Evolutionary conservation across 1,140 invertebrate species (phyloP), one percentile per base, ranked within the genome.

Genomic region (Drosophila ironensis): DNA sequence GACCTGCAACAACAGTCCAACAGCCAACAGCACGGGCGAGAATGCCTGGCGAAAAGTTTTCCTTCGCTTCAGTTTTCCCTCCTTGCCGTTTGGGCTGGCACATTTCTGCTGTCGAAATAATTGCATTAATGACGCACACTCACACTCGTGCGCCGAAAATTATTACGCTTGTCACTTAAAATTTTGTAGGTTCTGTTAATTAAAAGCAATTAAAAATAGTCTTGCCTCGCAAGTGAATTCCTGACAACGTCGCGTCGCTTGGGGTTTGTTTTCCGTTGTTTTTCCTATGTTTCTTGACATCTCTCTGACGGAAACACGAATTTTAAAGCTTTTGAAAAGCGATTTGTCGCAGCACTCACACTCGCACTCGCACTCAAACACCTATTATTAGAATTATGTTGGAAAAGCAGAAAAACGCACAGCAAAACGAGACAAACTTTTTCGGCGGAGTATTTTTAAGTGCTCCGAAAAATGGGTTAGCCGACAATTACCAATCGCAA

Each of bases 121-220:
- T 81, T 81, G 76, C 76, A 75, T 72, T 81, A 81, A 81, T 81
- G 59, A 72, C 76, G 71, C 61, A 59, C 63, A 44, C 30, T 6
- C 28, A 24, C n/a, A 57, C 41, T 35, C 41, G 40, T 9, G 9
- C 37, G 50, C 17, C 27, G 2, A 48, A 52, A 82, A 72, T 72
- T 69, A 82, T 82, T 82, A 82, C 77, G 78, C 78, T 54, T 84
- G 78, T 86, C 80, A 86, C 67, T 73, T 72, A 64, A 42, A 46
- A 75, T 80, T 72, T 53, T 69, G 71, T 61, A 80, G 80, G 57
- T 72, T 75, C 61, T 57, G 71, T 72, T 84, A 84, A 84, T 84
- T 86, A 86, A 81, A 86, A 75, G 81, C 80, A 86, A 86, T 87
- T 87, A 80, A 68, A 86, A 86, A 86, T 87, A 86, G 80, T 54